Conservation (phyloP, 2,888 invertebrate species). For the Dendrolimus houi region DNA sequence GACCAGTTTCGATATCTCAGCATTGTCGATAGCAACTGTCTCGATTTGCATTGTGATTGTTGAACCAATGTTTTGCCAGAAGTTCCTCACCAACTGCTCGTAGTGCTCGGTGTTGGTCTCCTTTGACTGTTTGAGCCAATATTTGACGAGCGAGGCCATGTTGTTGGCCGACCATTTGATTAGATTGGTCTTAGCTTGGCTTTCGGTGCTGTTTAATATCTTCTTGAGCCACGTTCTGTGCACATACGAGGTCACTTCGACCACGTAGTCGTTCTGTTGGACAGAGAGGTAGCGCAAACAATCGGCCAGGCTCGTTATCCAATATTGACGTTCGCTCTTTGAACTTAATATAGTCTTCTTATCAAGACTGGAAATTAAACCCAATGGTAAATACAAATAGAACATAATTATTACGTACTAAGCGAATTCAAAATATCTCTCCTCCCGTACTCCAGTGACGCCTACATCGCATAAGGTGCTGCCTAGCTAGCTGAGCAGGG, state of each 20-base stretch:
- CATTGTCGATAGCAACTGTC: conserved; percentile 46
- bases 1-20: conserved; percentile 55
- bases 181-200: conserved; percentile 21
- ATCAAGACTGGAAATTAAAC: conserved; percentile 66
- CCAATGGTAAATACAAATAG: no score
- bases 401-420: no score
- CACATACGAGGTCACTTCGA: conserved; percentile 29
- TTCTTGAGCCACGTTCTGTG: conserved; percentile 42
- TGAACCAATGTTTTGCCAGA: conserved; percentile 54
- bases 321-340: conserved; percentile 80
- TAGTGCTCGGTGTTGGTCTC: conserved; percentile 26
- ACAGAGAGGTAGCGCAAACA: conserved; percentile 75
- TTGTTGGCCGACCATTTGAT: conserved; percentile 30
- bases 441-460: no score
- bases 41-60: conserved; percentile 38
- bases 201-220: conserved; percentile 16
- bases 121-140: conserved; percentile 45
- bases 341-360: conserved; percentile 76
- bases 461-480: no score
- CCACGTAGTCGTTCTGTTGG: conserved; percentile 23
- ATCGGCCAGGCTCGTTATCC: conserved; percentile 83
- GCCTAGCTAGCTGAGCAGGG: no score
- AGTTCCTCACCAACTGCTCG: conserved; percentile 45
- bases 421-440: no score
- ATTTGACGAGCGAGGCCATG: conserved; percentile 39